Conservation (phyloP, 2,797 vertebrate species). For the Sebastes miniatus region DNA sequence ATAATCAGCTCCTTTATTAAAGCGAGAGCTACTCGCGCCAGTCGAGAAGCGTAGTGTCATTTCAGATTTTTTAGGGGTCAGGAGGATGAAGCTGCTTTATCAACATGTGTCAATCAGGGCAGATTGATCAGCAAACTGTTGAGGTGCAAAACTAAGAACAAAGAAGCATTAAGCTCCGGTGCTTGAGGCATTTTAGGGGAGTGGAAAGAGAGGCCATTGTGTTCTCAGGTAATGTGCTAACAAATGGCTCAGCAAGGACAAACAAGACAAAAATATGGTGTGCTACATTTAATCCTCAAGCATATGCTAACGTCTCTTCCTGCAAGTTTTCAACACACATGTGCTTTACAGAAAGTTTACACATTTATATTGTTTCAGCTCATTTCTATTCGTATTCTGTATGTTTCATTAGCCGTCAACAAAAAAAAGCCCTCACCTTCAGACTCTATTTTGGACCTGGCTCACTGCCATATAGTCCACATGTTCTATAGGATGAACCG, state of each 20-base stretch:
- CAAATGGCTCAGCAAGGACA: conserved; percentile 15
- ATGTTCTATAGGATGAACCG: conserved; percentile 37
- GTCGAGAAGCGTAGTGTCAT: conserved; percentile 39
- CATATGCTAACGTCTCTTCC: not conserved
- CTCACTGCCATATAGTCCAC: conserved; percentile 18
- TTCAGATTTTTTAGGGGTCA: conserved; percentile 35
- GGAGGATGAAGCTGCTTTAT: conserved; percentile 20
- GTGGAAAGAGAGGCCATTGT: conserved; percentile 17
- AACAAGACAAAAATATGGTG: conserved; percentile 13
- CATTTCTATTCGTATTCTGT: not conserved
- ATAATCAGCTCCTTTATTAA: conserved; percentile 68
- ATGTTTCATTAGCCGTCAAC: not conserved
- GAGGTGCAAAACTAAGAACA: conserved; percentile 17
- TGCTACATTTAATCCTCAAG: conserved; percentile 15
- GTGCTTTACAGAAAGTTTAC: not conserved
- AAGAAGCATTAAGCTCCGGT: not conserved
- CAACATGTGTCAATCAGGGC: conserved; percentile 49
- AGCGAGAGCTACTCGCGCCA: conserved; percentile 26
- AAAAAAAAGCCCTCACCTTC: conserved; percentile 15
- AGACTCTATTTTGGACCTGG: conserved; percentile 24
- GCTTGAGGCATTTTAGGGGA: conserved; percentile 4
- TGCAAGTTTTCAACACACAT: not conserved
- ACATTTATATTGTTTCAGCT: not conserved
- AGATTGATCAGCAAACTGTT: conserved; percentile 20
- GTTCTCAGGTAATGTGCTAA: conserved; percentile 27